phyloP scores from a whole-genome alignment of 2,797 vertebrate species.

The Gambusia yucatana region DNA sequence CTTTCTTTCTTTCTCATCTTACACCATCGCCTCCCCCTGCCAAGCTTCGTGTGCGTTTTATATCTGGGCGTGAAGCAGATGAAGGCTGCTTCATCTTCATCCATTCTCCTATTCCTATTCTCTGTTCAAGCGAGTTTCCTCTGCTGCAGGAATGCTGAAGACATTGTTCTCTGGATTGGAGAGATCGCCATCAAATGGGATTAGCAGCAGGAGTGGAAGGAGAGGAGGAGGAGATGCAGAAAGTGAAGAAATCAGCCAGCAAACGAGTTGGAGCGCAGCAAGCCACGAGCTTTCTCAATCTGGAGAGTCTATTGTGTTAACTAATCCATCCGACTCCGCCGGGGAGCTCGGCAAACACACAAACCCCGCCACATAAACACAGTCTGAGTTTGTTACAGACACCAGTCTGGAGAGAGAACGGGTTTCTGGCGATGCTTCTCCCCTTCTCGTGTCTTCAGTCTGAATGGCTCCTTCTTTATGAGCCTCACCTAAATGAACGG shows the following conservation, averaged over 20 bases:
- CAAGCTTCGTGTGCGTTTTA: conserved; percentile 48
- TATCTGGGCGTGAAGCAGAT: conserved; percentile 35
- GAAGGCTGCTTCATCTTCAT: conserved; percentile 43
- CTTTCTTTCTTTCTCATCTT: conserved; percentile 45
- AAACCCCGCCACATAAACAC: conserved; percentile 28
- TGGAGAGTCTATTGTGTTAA: conserved; percentile 61
- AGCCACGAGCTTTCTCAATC: conserved; percentile 34
- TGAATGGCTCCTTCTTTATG: conserved; percentile 28
- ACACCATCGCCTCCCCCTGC: conserved; percentile 18
- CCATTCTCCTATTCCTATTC: conserved; percentile 43
- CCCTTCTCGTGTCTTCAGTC: neutral
- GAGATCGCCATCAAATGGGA: conserved; percentile 81
- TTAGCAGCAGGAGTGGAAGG: conserved; percentile 77
- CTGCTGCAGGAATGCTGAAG: conserved; percentile 73
- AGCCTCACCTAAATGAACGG: conserved; percentile 61
- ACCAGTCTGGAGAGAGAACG: conserved; percentile 25
- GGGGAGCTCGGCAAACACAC: conserved; percentile 59
- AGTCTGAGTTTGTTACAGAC: conserved; percentile 5
- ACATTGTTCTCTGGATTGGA: conserved; percentile 78
- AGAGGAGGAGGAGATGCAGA: conserved; percentile 28
- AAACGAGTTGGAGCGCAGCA: conserved; percentile 35
- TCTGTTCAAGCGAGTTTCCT: conserved; percentile 27
- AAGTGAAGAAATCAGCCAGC: conserved; percentile 40
- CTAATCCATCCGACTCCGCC: conserved; percentile 66
- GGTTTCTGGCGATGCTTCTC: conserved; percentile 21